These are phyloP conservation scores for Nephila pilipes DNA, from an alignment of 1,140 invertebrate species.

Conservation along the genomic window DNA sequence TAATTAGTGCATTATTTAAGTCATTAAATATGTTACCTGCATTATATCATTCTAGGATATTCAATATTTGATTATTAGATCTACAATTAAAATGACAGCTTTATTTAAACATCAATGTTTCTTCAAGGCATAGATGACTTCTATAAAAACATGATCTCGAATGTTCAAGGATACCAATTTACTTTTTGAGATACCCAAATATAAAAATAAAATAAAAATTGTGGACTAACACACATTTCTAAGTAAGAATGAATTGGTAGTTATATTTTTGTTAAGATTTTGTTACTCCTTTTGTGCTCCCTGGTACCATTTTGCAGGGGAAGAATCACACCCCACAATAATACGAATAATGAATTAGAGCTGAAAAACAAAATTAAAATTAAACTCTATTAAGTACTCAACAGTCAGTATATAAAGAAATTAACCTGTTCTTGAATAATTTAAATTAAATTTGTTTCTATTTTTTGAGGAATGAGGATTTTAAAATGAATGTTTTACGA, in stretches of 20 bases:
- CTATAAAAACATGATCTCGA: not conserved
- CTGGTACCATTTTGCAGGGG: constrained; percentile 18
- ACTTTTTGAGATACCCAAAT: constrained; percentile 1
- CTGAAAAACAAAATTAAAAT: constrained; percentile 69
- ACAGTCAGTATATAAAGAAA: constrained; percentile 7
- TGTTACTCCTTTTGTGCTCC: constrained; percentile 48
- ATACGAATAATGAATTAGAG: constrained; percentile 55
- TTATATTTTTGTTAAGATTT: constrained; percentile 64
- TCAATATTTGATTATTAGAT: too few species aligned
- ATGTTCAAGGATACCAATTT: not conserved
- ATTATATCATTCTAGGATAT: too few species aligned
- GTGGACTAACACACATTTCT: constrained; percentile 58
- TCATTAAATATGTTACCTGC: too few species aligned
- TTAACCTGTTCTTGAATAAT: not conserved
- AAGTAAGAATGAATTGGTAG: constrained; percentile 8
- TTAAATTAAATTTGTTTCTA: not conserved
- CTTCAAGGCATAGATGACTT: not conserved
- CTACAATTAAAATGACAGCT: too few species aligned
- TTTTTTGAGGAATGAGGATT: not conserved
- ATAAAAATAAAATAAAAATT: constrained; percentile 52
- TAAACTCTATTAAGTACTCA: constrained; percentile 42
- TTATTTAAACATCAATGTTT: too few species aligned
- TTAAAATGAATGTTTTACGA: not conserved
- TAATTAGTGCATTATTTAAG: too few species aligned
- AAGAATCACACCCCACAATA: constrained; percentile 52